Base-by-base conservation (phyloP, 2,113 vertebrate genomes). In the Chionodraco myersi region DNA sequence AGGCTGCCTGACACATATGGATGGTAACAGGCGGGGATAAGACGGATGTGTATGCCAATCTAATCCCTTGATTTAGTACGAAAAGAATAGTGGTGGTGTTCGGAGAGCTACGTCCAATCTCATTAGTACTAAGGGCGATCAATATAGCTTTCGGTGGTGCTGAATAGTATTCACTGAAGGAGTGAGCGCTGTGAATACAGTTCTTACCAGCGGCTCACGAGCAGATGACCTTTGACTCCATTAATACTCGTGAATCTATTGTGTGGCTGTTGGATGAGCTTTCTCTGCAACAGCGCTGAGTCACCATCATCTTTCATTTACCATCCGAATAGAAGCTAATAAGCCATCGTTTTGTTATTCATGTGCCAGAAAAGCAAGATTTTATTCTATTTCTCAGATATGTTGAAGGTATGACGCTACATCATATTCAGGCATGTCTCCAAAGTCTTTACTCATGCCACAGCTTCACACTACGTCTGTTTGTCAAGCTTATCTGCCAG, bases 61-160 rank as follows among this genome's bases (percentile, higher is more conserved):
- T 85, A 88, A 92, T 89, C 88, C 72, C 70, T 58, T 80, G 82
- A 89, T 90, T 90, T 83, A 83, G 77, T 68, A 79, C 79, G 89
- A 80, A 80, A 65, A 70, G 89, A 82, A 83, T 80, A 68, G 65
- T 23, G 74, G 79, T 65, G 67, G 72, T 79, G 80, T 78, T 83
- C 57, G 86, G 70, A 81, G 85, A 59, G 84, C 80, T 66, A 60
- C 26, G 54, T 72, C 79, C 84, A 80, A 85, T 91, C 87, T 89
- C 82, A 88, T 93, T 89, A 89, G 79, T n/a, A 34, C 60, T 56
- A 15, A 51, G 58, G 64, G 30, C 21, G 47, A 91, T 92, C 90
- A 83, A 90, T 90, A 83, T 34, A 70, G 82, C 82, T 87, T 80
- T 80, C 2, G 53, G 58, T 61, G 79, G 13, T 59, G 64, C 72